phyloP scores from a whole-genome alignment of 2,113 vertebrate species.

The Osmerus mordax region DNA sequence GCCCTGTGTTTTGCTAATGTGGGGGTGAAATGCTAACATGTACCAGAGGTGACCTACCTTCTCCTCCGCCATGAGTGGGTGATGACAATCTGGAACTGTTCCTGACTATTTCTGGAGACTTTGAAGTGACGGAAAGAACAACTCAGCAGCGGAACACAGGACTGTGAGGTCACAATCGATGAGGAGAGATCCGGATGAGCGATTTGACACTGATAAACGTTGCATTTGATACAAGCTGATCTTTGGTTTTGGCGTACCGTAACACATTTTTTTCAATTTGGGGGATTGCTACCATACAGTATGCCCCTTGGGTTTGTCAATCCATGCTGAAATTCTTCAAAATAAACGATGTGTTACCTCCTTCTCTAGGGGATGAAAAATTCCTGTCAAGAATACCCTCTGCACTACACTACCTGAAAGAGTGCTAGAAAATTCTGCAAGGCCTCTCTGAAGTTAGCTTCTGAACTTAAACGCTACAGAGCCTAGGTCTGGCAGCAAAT shows the following conservation, averaged over 20 bases:
- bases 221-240: neutral
- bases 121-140: neutral
- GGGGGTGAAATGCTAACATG: constrained; percentile 6
- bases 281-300: neutral
- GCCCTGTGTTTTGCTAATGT: constrained; percentile 22
- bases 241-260: neutral
- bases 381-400: neutral
- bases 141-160: neutral
- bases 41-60: neutral
- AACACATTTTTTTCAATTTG: neutral
- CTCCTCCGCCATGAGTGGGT: constrained; percentile 8
- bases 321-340: neutral
- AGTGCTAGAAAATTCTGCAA: neutral
- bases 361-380: neutral
- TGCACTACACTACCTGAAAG: neutral
- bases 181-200: neutral
- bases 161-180: neutral
- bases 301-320: neutral
- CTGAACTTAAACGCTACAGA: neutral
- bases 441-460: neutral
- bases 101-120: neutral
- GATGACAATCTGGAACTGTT: constrained; percentile 13
- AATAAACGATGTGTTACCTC: neutral
- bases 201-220: neutral
- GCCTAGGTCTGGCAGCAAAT: neutral